Conservation (phyloP, 2,888 invertebrate genomes). For the Nebria salina region DNA sequence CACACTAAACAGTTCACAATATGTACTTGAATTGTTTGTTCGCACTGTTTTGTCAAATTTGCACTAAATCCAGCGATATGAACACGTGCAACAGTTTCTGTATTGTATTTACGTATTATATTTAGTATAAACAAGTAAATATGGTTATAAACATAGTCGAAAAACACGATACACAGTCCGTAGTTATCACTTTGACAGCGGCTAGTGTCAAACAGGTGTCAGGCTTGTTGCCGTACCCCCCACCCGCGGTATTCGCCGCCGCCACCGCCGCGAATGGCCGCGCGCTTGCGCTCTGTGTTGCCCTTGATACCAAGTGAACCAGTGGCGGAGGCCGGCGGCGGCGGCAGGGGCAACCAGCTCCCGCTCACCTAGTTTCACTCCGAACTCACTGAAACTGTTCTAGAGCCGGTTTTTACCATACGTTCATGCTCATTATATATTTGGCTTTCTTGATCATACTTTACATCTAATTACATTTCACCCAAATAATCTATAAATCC, state of each 20-base stretch:
- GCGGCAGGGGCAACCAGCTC: conserved; percentile 14
- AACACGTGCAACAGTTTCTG: neutral
- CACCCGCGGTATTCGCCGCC: neutral
- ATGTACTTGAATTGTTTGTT: no score
- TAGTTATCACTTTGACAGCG: conserved; percentile 33
- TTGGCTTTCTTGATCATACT: neutral
- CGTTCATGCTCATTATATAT: neutral
- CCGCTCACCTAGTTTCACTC: conserved; percentile 28
- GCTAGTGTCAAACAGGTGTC: conserved; percentile 31
- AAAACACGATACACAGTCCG: conserved; percentile 27
- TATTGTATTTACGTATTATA: neutral
- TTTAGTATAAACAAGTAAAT: neutral
- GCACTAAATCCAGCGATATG: neutral
- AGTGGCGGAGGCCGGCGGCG: conserved; percentile 26
- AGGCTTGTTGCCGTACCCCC: conserved; percentile 14
- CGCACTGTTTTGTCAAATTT: neutral
- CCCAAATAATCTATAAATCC: no score
- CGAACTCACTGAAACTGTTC: neutral
- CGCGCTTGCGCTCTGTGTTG: conserved; percentile 23
- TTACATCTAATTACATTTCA: no score
- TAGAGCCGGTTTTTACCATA: neutral
- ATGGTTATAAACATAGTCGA: neutral
- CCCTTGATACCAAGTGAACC: conserved; percentile 30
- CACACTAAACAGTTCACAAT: no score
- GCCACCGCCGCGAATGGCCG: neutral